These are phyloP conservation scores for Diphyllodes magnificus DNA, from an alignment of 2,113 vertebrate genomes.

Conservation along the genomic window DNA sequence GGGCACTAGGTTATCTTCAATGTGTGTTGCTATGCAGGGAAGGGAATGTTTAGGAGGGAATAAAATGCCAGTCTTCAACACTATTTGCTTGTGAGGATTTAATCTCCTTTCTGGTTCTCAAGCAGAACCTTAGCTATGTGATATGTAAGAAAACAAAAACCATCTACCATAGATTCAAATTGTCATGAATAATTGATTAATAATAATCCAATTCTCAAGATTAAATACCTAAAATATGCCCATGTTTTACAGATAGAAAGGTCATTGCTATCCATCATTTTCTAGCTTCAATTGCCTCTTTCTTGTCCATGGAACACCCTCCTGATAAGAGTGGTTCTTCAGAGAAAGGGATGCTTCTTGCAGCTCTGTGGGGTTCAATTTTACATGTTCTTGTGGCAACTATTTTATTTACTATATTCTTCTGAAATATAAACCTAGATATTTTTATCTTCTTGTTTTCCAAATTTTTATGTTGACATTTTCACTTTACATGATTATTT, in stretches of 20 bases:
- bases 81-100: slow-evolving; percentile 66
- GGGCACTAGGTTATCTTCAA: slow-evolving; percentile 22
- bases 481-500: background rate
- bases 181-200: slow-evolving; percentile 77
- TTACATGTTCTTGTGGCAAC: background rate
- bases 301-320: slow-evolving; percentile 2
- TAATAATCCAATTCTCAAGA: slow-evolving; percentile 63
- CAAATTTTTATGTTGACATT: background rate
- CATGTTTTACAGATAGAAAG: slow-evolving; percentile 55
- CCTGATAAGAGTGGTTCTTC: background rate
- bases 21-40: background rate
- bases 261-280: slow-evolving; percentile 60
- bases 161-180: slow-evolving; percentile 68
- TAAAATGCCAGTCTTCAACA: slow-evolving; percentile 54
- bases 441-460: background rate
- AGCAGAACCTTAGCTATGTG: slow-evolving; percentile 65
- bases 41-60: slow-evolving; percentile 15
- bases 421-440: background rate
- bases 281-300: slow-evolving; percentile 38
- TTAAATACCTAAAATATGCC: slow-evolving; percentile 70
- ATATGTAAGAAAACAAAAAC: slow-evolving; percentile 71
- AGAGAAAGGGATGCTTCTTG: background rate
- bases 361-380: background rate
- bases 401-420: background rate
- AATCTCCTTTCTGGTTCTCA: slow-evolving; percentile 60